phyloP scores from a whole-genome alignment of 2,888 invertebrate genomes.

The Neocrepidodera transversa region DNA sequence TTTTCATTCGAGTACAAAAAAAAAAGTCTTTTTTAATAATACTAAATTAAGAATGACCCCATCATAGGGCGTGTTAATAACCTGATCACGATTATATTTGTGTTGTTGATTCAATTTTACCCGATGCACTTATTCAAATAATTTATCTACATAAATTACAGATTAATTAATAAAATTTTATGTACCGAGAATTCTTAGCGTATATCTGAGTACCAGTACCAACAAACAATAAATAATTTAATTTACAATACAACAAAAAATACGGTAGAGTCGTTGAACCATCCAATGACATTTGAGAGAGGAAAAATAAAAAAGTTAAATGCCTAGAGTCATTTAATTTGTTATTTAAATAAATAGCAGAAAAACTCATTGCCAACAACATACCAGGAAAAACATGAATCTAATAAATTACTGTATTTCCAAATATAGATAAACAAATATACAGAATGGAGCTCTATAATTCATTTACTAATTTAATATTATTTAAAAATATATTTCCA shows the following conservation, averaged over 20 bases:
- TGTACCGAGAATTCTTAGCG: background rate
- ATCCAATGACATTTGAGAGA: constrained; percentile 27
- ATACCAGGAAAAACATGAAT: constrained; percentile 19
- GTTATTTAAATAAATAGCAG: constrained; percentile 26
- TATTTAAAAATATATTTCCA: no score
- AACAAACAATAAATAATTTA: constrained; percentile 14
- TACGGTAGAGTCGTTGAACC: constrained; percentile 10
- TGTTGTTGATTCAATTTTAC: background rate
- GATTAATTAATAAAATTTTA: constrained; percentile 12
- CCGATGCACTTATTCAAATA: constrained; percentile 11
- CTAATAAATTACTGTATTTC: constrained; percentile 7
- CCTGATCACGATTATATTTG: background rate
- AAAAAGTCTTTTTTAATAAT: no score
- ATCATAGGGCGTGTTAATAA: constrained; percentile 5
- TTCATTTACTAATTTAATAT: no score
- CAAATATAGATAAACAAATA: constrained; percentile 1
- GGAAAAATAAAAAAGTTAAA: constrained; percentile 29
- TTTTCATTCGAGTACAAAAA: no score
- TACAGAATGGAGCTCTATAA: background rate
- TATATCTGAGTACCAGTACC: background rate
- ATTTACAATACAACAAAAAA: background rate
- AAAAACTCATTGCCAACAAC: constrained; percentile 26
- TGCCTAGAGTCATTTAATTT: constrained; percentile 21
- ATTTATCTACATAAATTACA: constrained; percentile 6
- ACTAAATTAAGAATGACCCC: no score